Evolutionary conservation across 92 coral and sea anemone species (phyloP), one percentile per base, ranked within the genome.

Genomic region (Epizoanthus fatuus): DNA sequence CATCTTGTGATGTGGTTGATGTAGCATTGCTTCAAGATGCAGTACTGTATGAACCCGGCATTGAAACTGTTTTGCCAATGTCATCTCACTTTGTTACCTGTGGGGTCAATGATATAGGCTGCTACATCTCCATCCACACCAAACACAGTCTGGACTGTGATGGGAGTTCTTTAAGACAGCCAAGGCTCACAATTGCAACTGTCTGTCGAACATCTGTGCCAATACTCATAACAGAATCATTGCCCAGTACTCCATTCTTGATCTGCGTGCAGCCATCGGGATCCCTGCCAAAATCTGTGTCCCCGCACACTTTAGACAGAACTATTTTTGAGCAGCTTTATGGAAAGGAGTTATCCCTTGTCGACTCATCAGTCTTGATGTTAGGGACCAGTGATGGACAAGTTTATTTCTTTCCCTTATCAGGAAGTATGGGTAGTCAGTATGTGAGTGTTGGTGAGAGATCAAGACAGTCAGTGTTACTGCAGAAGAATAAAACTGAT

Each of bases 351-450:
- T 49, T 74, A 53, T 85, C 93, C 3, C 71, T 89, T n/a, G 2
- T 71, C 4, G 93, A 89, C 39, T 78, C 90, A 13, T 84, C 91
- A 11, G 82, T 86, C 6, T 11, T 86, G 3, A 4, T 89, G 0
- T 39, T 89, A 51, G 93, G 90, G 63, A 52, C 76, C 4, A 45
- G 71, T n/a, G 82, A 79, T 45, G 93, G 93, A 4, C 86, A 89
- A 13, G 11, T 89, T 20, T 40, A 62, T 16, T 89, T 59, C 79
- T 60, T 77, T 17, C 82, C 82, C 19, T 19, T 77, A 20, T 49
- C 71, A 42, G 54, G 51, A 10, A 56, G 14, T 77, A n/a, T 77
- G 38, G 19, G 56, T 13, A 4, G 42, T 29, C 67, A 39, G 22
- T 20, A 35, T 56, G 15, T 75, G 9, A 38, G 15, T 14, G 45